Evolutionary conservation across 2,888 invertebrate genomes (phyloP).

Genomic region (Folsomia candida): DNA sequence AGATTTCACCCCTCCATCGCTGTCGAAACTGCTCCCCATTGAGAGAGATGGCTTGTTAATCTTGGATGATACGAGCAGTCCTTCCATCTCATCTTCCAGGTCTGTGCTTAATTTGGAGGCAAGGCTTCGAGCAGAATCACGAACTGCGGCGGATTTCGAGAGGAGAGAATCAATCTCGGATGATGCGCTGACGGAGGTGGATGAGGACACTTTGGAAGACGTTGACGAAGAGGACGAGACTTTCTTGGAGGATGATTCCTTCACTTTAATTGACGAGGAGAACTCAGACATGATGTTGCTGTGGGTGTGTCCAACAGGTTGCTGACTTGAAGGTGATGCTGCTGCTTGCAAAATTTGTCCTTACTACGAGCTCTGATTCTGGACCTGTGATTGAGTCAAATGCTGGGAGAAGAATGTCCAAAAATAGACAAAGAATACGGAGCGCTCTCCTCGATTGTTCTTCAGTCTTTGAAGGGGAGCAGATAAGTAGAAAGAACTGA

Average conservation of each 20-base stretch:
- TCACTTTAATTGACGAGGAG: background rate
- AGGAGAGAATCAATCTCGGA: constrained; percentile 29
- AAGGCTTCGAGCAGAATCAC: constrained; percentile 10
- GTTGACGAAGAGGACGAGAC: constrained; percentile 27
- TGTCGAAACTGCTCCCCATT: background rate
- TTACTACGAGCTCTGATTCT: no score
- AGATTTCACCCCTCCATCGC: constrained; percentile 18
- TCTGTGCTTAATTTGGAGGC: constrained; percentile 25
- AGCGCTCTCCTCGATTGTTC: no score
- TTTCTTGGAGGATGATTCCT: constrained; percentile 26
- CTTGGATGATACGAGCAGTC: background rate
- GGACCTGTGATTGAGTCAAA: no score
- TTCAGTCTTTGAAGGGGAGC: no score
- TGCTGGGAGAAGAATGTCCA: no score
- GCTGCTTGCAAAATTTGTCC: no score
- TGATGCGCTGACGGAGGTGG: constrained; percentile 11
- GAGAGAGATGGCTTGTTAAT: background rate
- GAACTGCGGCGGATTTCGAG: constrained; percentile 16
- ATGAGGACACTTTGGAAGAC: constrained; percentile 23
- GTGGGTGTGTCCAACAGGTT: no score
- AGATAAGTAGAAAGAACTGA: no score
- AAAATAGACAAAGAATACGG: no score
- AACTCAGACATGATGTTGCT: background rate
- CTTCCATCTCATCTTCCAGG: constrained; percentile 13
- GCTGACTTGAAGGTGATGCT: no score